Conservation (phyloP, 2,797 vertebrate species). For the Typhlichthys eigenmanni region DNA sequence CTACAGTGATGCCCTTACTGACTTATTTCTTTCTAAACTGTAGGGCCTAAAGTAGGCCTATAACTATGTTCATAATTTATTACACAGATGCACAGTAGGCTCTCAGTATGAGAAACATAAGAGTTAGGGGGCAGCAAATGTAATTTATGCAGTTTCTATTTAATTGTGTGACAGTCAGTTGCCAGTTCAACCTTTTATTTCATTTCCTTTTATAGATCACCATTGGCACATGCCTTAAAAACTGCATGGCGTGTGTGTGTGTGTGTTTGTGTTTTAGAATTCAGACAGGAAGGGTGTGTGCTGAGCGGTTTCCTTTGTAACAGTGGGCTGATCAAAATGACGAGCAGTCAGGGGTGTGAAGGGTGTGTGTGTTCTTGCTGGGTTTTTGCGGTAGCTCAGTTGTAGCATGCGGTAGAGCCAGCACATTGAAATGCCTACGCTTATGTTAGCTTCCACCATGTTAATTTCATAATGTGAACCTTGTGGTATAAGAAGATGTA, state of each 20-base stretch:
- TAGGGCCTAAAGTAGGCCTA: no score
- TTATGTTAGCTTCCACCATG: conserved; percentile 11
- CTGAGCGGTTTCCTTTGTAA: conserved; percentile 76
- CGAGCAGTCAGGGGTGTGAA: conserved; percentile 42
- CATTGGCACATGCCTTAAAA: not conserved
- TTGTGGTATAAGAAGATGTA: not conserved
- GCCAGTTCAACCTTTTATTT: not conserved
- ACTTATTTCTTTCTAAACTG: no score
- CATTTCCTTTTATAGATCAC: not conserved
- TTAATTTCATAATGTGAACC: not conserved
- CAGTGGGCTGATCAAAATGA: conserved; percentile 67
- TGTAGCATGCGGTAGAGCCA: conserved; percentile 17
- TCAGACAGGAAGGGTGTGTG: conserved; percentile 79
- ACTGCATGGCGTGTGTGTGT: not conserved
- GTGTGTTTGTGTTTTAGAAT: conserved; percentile 47
- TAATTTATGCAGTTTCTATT: no score
- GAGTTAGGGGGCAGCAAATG: no score
- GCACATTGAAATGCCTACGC: conserved; percentile 3
- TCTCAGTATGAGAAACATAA: no score
- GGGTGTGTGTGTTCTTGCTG: conserved; percentile 65
- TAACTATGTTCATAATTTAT: no score
- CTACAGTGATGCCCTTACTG: no score
- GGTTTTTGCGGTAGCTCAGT: conserved; percentile 63
- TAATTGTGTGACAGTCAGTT: no score
- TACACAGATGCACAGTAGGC: no score